These are phyloP conservation scores for Cheilinus undulatus DNA, from an alignment of 2,113 vertebrate species.

Conservation along the genomic window DNA sequence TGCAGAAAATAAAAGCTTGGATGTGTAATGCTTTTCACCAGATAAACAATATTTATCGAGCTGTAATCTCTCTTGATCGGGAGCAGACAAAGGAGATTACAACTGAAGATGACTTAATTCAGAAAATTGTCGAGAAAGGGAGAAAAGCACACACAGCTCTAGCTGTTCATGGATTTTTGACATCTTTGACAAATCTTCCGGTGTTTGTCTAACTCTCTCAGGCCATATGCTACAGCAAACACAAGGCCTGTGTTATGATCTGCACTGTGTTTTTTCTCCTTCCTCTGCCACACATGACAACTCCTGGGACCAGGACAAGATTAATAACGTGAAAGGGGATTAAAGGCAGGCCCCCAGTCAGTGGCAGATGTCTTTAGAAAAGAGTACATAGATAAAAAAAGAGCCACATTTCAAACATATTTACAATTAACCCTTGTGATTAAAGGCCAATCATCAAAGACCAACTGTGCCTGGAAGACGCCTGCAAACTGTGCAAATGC, in stretches of 20 bases:
- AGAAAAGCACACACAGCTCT: slow-evolving; percentile 39
- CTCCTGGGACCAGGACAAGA: slow-evolving; percentile 77
- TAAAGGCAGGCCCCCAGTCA: slow-evolving; percentile 74
- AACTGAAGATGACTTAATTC: slow-evolving; percentile 75
- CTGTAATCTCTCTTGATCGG: slow-evolving; percentile 79
- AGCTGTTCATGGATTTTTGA: slow-evolving; percentile 61
- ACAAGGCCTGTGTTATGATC: slow-evolving; percentile 69
- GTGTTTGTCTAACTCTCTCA: slow-evolving; percentile 75
- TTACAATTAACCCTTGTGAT: slow-evolving; percentile 74
- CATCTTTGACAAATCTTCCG: slow-evolving; percentile 74
- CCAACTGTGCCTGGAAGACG: slow-evolving; percentile 37
- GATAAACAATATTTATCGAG: slow-evolving; percentile 78
- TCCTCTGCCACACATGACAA: slow-evolving; percentile 75
- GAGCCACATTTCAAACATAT: slow-evolving; percentile 65
- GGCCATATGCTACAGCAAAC: slow-evolving; percentile 75
- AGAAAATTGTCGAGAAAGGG: slow-evolving; percentile 58
- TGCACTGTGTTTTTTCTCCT: slow-evolving; percentile 73
- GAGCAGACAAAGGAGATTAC: slow-evolving; percentile 78
- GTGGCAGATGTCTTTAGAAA: slow-evolving; percentile 76
- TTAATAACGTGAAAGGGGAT: slow-evolving; percentile 83
- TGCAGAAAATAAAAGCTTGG: slow-evolving; percentile 74
- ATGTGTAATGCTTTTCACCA: slow-evolving; percentile 71
- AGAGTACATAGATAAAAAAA: slow-evolving; percentile 42
- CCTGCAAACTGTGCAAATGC: slow-evolving; percentile 33
- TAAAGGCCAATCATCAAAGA: slow-evolving; percentile 69